phyloP scores from a whole-genome alignment of 2,888 invertebrate species.

The Chalcis sispes region DNA sequence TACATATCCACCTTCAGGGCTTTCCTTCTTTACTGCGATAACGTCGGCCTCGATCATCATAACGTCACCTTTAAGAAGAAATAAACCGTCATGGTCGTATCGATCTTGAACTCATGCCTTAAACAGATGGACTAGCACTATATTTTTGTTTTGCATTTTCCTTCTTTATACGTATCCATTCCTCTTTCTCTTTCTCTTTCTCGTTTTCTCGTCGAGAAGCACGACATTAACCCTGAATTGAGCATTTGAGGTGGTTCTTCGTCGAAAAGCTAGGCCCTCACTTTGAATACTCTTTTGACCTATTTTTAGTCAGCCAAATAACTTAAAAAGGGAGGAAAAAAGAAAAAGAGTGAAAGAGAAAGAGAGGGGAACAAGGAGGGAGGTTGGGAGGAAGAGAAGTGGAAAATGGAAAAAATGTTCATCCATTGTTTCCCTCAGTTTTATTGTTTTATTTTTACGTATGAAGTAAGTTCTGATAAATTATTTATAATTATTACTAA shows the following conservation, averaged over 20 bases:
- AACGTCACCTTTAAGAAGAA: constrained; percentile 68
- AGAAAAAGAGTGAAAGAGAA: no score
- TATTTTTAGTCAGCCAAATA: constrained; percentile 28
- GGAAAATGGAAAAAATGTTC: not conserved
- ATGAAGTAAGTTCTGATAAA: no score
- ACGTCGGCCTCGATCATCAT: constrained; percentile 94
- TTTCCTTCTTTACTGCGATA: constrained; percentile 80
- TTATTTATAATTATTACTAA: no score
- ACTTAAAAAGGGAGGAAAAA: not conserved
- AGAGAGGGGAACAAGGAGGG: not conserved
- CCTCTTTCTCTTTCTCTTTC: not conserved
- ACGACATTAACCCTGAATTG: constrained; percentile 48
- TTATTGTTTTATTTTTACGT: no score
- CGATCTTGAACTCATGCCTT: no score
- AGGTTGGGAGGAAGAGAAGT: not conserved
- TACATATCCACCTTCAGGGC: constrained; percentile 61
- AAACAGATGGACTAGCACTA: constrained; percentile 26
- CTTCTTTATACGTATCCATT: not conserved
- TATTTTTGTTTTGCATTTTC: not conserved
- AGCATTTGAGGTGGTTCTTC: constrained; percentile 31
- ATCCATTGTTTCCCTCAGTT: not conserved
- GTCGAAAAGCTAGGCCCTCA: constrained; percentile 17
- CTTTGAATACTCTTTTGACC: constrained; percentile 44
- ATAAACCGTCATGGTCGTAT: no score
- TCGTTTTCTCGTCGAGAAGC: not conserved